Evolutionary conservation across 2,113 vertebrate genomes (phyloP), one percentile per base, ranked within the genome.

Genomic region (Henicopernis longicauda): DNA sequence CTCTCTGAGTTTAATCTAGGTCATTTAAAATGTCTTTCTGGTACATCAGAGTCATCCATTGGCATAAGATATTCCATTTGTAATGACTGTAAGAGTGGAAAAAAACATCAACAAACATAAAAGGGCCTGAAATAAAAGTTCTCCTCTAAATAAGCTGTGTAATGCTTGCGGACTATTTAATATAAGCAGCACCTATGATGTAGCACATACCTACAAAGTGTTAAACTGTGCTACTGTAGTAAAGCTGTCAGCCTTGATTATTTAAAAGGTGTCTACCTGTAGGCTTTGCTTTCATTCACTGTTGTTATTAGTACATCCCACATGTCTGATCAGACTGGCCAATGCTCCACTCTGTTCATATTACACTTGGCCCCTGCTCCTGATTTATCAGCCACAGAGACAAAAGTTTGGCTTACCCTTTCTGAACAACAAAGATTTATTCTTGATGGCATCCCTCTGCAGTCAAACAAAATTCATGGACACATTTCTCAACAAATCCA

Each of bases 241-340:
- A 95, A 97, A 97, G 94, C 96, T 96, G 95, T 88, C 95, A 96
- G 80, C 84, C 71, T 84, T 49, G 66, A 82, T 97, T 96, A 97
- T 97, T 96, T 96, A 97, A 50, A 97, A 96, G 86, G 93, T 97
- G 94, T 70, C 85, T 94, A 89, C 93, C 89, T 95, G 89, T 74
- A 91, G 93, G 85, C 91, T 96, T 93, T 4, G 4, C 93, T 96
- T 95, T 92, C 85, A 34, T 93, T 91, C 80, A 31, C 58, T 82
- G 86, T 34, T 88, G 89, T 86, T 92, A 71, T 87, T 85, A 95
- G 94, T 61, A 80, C 78, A 83, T 95, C 95, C 87, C 97, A 90
- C 87, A 52, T 36, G 85, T 91, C 93, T 83, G 89, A 88, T 88
- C 89, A 86, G 78, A 80, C 91, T 34, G 38, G 58, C 78, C 94